Conservation (phyloP, 2,113 vertebrate genomes). For the Sorex fumeus region DNA sequence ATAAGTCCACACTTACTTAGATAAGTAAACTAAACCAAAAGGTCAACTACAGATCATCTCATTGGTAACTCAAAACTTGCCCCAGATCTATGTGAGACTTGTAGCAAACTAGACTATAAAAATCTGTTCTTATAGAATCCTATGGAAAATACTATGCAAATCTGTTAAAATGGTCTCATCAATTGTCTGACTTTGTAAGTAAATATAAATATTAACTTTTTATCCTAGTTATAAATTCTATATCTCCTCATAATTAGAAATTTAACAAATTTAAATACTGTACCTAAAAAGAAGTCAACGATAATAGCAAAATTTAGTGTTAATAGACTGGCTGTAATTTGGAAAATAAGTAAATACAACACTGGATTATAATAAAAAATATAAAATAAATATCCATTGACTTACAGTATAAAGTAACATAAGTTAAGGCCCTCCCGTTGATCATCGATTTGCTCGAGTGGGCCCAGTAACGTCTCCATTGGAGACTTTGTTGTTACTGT, state of each 20-base stretch:
- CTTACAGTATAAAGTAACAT: no score
- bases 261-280: not conserved
- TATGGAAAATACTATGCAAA: accelerated
- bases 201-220: not conserved
- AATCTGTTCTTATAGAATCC: not conserved
- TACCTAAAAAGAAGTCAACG: not conserved
- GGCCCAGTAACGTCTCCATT: no score
- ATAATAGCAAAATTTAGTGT: not conserved
- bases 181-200: not conserved
- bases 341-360: not conserved
- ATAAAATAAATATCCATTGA: not conserved
- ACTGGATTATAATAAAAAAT: not conserved
- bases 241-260: not conserved
- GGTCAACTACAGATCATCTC: not conserved
- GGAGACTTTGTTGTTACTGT: no score
- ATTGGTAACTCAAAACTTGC: not conserved
- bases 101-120: not conserved
- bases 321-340: not conserved
- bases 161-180: not conserved
- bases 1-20: not conserved
- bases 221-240: not conserved
- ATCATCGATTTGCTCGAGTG: no score
- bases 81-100: no score
- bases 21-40: not conserved
- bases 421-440: no score